These are phyloP conservation scores for Gymnoscopelus microlampas DNA, from an alignment of 2,797 vertebrate genomes.

Conservation along the genomic window DNA sequence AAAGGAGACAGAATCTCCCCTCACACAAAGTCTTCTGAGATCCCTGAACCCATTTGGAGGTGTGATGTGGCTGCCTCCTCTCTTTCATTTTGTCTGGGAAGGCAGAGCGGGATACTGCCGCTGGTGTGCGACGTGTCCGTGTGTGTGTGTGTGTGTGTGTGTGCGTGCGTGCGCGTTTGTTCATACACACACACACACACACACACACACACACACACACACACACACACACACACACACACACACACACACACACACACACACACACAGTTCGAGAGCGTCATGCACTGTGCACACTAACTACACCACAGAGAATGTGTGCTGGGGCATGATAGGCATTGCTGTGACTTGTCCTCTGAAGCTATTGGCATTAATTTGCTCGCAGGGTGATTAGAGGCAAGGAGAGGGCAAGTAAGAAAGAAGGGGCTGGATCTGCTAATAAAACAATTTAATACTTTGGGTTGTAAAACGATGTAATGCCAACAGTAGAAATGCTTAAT, in stretches of 20 bases:
- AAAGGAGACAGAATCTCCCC: slow-evolving; percentile 54
- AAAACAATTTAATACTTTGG: too few species aligned
- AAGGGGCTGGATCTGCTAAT: too few species aligned
- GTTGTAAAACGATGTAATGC: slow-evolving; percentile 42
- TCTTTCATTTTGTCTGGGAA: slow-evolving; percentile 70
- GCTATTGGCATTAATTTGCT: slow-evolving; percentile 71
- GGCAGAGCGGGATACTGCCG: slow-evolving; percentile 39
- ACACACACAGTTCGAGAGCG: neutral
- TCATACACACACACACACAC: neutral
- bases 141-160: slow-evolving; percentile 1
- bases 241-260: too few species aligned
- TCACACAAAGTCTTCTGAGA: slow-evolving; percentile 67
- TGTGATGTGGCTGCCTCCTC: slow-evolving; percentile 70
- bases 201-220: too few species aligned
- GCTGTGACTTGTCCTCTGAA: slow-evolving; percentile 63
- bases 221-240: too few species aligned
- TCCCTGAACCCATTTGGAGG: slow-evolving; percentile 70
- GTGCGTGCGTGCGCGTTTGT: neutral
- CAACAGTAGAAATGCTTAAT: slow-evolving; percentile 41
- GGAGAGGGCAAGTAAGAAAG: slow-evolving; percentile 27
- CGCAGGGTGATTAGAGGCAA: slow-evolving; percentile 60
- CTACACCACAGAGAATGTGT: slow-evolving; percentile 51
- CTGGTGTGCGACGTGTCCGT: slow-evolving; percentile 10
- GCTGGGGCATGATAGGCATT: slow-evolving; percentile 61
- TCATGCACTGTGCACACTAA: slow-evolving; percentile 49